phyloP scores from a whole-genome alignment of 2,888 invertebrate genomes.

The Athripsodes cinereus region DNA sequence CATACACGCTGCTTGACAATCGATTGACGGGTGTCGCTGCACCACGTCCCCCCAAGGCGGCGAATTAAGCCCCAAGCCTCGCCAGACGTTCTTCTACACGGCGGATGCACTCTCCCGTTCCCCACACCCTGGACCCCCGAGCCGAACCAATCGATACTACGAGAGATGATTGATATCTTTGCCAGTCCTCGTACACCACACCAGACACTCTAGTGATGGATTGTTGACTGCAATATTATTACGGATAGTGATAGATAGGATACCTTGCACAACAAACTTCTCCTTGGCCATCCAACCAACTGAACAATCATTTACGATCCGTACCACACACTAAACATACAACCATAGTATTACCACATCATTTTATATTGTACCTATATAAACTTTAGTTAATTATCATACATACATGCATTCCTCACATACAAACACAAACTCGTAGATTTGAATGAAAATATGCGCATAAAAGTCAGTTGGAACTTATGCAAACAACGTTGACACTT shows the following conservation, averaged over 20 bases:
- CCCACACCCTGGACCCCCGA: slow-evolving; percentile 4
- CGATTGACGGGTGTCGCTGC: slow-evolving; percentile 42
- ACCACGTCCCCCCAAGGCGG: slow-evolving; percentile 29
- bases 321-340: neutral
- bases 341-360: too few relatives aligned
- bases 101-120: slow-evolving; percentile 18
- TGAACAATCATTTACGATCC: neutral
- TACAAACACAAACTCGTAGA: too few relatives aligned
- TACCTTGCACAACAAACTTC: neutral
- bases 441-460: too few relatives aligned
- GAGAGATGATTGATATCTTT: slow-evolving; percentile 26
- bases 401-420: too few relatives aligned
- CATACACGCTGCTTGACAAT: slow-evolving; percentile 37
- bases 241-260: neutral
- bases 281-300: neutral
- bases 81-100: slow-evolving; percentile 19
- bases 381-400: too few relatives aligned
- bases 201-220: slow-evolving; percentile 13
- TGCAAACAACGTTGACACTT: too few relatives aligned
- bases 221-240: slow-evolving; percentile 10
- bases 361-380: too few relatives aligned
- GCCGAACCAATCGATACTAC: slow-evolving; percentile 25
- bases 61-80: slow-evolving; percentile 22
- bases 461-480: too few relatives aligned
- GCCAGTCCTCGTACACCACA: slow-evolving; percentile 16